These are phyloP conservation scores for Metellina segmentata DNA, from an alignment of 2,888 invertebrate genomes.

Conservation along the genomic window DNA sequence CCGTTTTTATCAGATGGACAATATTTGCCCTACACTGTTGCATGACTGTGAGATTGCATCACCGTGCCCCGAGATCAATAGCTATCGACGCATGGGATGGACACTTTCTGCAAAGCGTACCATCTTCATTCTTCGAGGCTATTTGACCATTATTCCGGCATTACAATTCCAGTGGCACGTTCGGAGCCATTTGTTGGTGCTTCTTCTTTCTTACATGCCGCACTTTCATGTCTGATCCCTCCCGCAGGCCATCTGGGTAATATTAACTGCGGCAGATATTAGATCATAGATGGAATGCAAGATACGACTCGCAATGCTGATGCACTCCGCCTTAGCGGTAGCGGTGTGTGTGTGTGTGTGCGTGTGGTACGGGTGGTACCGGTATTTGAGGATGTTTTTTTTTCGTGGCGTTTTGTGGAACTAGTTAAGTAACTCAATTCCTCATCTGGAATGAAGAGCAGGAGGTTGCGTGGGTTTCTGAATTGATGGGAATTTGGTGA, in stretches of 20 bases:
- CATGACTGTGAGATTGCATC: not conserved
- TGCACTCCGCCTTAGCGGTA: no score
- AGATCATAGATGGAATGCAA: conserved; percentile 30
- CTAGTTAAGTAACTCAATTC: conserved; percentile 26
- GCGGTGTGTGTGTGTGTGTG: conserved; percentile 19
- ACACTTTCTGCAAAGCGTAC: not conserved
- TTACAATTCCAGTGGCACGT: conserved; percentile 16
- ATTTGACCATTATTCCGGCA: not conserved
- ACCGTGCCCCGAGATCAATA: not conserved
- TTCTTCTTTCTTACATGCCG: not conserved
- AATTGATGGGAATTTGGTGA: not conserved
- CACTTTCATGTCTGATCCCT: not conserved
- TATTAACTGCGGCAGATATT: conserved; percentile 28
- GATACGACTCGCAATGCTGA: not conserved
- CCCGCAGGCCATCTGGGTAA: conserved; percentile 26
- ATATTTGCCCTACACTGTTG: not conserved
- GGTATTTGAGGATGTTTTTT: conserved; percentile 15
- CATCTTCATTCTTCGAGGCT: not conserved
- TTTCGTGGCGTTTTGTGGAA: not conserved
- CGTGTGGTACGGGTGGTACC: not conserved
- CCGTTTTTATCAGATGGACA: not conserved
- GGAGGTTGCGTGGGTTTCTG: not conserved
- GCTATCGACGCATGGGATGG: not conserved
- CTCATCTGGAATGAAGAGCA: not conserved
- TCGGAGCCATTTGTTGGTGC: conserved; percentile 2